Base-by-base conservation (phyloP, 2,888 invertebrate species). In the Stramonita haemastoma region DNA sequence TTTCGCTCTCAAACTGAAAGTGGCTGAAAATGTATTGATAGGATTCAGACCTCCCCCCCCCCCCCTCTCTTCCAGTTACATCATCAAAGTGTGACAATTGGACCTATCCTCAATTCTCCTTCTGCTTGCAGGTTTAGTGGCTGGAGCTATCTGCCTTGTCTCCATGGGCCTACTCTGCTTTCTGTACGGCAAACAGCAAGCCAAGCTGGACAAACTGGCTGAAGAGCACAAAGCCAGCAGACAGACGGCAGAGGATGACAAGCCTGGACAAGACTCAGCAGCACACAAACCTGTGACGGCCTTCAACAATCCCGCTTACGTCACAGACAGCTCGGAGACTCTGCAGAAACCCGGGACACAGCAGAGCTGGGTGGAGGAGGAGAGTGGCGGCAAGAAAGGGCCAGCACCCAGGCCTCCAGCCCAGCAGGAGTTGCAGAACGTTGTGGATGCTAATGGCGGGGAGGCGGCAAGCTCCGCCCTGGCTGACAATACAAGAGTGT, bases 121-220 rank as follows among this genome's bases (percentile, higher is more conserved):
- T 77, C 15, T 77, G 2, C 13, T 77, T 1, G 26, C 77, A 26
- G 91, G 90, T 73, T 66, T 46, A 13, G 56, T 91, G 2, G 90
- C 91, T 8, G 90, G 86, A 13, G 87, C 89, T 4, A 66, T 91
- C 2, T 89, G 86, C 29, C 88, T 91, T 36, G 79, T 81, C 13
- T 34, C 87, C 29, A 85, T 87, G 36, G 73, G 81, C 17, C 13
- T 79, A 17, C n/a, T 91, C n/a, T 90, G 90, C 66, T 87, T 87
- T 46, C n/a, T 87, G 5, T 91, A 90, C 85, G 85, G 81, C 19
- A n/a, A 36, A 1, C 87, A 91, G 6, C 90, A 91, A 22, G 77
- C 56, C 19, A 85, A 36, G 57, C 83, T 86, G 36, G 88, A 91
- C 86, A 32, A 36, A 0, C n/a, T 13, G 17, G 32, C 73, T 15